These are phyloP conservation scores for Urocitellus parryii DNA, from an alignment of 2,113 vertebrate species.

Conservation along the genomic window DNA sequence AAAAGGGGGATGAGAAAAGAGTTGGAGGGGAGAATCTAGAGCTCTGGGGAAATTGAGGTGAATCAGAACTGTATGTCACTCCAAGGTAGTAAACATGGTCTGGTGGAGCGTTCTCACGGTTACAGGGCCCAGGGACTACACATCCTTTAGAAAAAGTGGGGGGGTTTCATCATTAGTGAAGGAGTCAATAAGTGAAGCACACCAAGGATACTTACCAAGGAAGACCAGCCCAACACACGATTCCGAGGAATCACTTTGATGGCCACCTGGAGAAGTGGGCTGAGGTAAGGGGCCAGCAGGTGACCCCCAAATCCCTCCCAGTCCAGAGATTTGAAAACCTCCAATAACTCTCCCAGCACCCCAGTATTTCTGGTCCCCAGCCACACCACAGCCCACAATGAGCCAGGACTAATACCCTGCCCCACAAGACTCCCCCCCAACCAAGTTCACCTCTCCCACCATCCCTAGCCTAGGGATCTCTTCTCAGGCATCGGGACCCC, in stretches of 20 bases:
- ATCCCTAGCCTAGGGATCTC: background rate
- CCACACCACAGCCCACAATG: background rate
- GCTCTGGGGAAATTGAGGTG: slow-evolving; percentile 18
- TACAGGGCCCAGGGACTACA: slow-evolving; percentile 10
- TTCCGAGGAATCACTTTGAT: slow-evolving; percentile 91
- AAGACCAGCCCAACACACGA: slow-evolving; percentile 89
- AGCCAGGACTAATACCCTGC: background rate
- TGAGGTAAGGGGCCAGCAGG: background rate
- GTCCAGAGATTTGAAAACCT: slow-evolving; percentile 4
- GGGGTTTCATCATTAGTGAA: background rate
- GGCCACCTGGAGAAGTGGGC: slow-evolving; percentile 88
- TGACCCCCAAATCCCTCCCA: background rate
- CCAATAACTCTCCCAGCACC: background rate
- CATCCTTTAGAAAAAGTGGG: background rate
- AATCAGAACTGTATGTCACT: slow-evolving; percentile 63
- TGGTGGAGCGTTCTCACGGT: slow-evolving; percentile 43
- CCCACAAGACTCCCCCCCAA: background rate
- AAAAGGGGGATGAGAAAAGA: slow-evolving; percentile 45
- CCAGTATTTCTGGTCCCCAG: slow-evolving; percentile 32
- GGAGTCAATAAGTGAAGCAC: slow-evolving; percentile 38
- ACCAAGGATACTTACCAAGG: slow-evolving; percentile 87
- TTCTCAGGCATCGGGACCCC: background rate
- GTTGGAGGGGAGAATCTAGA: background rate
- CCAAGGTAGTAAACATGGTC: slow-evolving; percentile 67
- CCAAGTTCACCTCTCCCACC: slow-evolving; percentile 52